Evolutionary conservation across 2,113 vertebrate genomes (phyloP).

Genomic region (Haliaeetus leucogaster): DNA sequence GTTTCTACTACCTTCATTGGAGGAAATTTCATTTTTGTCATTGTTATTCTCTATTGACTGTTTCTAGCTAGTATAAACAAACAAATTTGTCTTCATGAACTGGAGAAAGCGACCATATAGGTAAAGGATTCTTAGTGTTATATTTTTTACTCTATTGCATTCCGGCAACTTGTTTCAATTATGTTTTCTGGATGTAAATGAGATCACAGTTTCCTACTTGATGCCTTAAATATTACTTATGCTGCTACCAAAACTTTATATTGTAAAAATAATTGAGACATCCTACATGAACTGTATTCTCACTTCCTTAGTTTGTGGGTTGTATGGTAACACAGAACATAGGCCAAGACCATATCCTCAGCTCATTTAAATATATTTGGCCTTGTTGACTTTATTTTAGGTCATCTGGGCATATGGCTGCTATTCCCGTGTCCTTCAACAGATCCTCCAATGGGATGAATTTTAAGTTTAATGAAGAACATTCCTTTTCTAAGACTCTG

Average conservation of each 20-base stretch:
- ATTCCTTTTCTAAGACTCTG: neutral
- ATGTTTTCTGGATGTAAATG: neutral
- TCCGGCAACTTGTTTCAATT: neutral
- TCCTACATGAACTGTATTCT: neutral
- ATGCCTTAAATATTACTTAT: neutral
- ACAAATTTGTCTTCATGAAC: neutral
- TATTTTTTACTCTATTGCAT: neutral
- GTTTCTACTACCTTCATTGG: neutral
- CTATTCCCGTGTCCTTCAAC: neutral
- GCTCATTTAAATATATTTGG: neutral
- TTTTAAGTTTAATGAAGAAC: neutral
- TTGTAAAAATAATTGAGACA: neutral
- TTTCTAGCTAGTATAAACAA: neutral
- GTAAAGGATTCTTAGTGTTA: neutral
- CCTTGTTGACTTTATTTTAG: neutral
- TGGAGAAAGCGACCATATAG: neutral
- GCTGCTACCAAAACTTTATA: neutral
- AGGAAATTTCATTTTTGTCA: neutral
- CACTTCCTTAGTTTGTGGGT: neutral
- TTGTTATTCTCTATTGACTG: neutral
- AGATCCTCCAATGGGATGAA: neutral
- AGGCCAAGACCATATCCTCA: neutral
- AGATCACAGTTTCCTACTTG: rapidly evolving
- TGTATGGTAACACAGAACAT: neutral
- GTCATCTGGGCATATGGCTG: neutral